phyloP scores from a whole-genome alignment of 2,797 vertebrate species.

The Rhynchonycteris naso region DNA sequence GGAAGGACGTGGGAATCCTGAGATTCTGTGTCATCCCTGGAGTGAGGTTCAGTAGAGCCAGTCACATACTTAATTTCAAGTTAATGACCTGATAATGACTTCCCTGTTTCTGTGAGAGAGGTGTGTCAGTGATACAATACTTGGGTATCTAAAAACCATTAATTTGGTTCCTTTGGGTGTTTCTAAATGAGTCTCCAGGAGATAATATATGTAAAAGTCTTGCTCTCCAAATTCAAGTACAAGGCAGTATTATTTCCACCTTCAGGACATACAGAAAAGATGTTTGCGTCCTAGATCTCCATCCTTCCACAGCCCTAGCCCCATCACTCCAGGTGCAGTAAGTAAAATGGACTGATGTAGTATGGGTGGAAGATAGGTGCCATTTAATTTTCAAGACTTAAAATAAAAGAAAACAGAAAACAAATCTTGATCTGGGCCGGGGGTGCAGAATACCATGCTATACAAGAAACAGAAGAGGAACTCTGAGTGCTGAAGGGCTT shows the following conservation, averaged over 20 bases:
- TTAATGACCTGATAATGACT: background rate
- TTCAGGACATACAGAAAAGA: background rate
- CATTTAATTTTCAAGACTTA: background rate
- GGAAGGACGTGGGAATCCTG: background rate
- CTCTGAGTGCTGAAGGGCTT: background rate
- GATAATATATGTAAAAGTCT: background rate
- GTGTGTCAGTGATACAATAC: background rate
- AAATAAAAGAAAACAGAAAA: background rate
- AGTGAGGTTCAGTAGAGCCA: background rate
- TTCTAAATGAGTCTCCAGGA: background rate
- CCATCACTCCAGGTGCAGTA: background rate
- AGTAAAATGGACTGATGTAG: background rate
- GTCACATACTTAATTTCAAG: background rate
- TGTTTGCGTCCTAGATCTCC: background rate
- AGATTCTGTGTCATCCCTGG: background rate
- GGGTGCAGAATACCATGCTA: constrained; percentile 30
- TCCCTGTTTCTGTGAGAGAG: background rate
- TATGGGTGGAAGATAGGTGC: background rate
- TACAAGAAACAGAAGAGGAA: constrained; percentile 14
- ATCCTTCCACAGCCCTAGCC: background rate
- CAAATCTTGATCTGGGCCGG: constrained; percentile 21
- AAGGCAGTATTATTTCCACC: background rate
- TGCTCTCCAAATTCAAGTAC: background rate
- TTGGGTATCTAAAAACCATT: background rate
- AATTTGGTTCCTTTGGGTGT: background rate